These are phyloP conservation scores for Drosophila yakuba DNA, from an alignment of 1,140 invertebrate genomes.

Conservation along the genomic window DNA sequence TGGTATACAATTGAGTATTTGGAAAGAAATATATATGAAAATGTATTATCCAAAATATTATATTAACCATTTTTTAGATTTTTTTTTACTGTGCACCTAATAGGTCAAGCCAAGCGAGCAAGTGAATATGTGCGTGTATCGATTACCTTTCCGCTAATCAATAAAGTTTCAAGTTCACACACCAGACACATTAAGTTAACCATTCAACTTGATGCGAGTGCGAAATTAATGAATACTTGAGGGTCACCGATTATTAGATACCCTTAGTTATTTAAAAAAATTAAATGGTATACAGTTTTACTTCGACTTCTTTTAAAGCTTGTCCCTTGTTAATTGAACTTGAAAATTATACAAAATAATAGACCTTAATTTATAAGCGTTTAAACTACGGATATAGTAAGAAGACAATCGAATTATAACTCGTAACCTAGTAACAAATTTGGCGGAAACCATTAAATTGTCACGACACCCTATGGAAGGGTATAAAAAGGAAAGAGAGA, in stretches of 20 bases:
- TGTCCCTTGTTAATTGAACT: too few species aligned
- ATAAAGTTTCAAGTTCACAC: conserved; percentile 70
- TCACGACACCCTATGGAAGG: not conserved
- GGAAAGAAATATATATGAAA: too few species aligned
- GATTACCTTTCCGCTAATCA: conserved; percentile 49
- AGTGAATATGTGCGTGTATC: conserved; percentile 2
- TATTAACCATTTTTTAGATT: not conserved
- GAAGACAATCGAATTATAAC: too few species aligned
- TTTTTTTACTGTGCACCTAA: conserved; percentile 15
- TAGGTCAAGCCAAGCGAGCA: conserved; percentile 17
- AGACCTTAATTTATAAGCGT: too few species aligned
- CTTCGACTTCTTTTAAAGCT: too few species aligned
- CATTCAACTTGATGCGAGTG: conserved; percentile 5
- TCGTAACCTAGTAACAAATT: too few species aligned
- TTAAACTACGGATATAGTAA: too few species aligned
- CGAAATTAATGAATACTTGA: not conserved
- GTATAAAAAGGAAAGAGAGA: conserved; percentile 4
- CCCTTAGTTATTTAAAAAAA: not conserved
- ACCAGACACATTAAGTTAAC: conserved; percentile 31
- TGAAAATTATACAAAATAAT: too few species aligned
- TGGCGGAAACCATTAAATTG: not conserved
- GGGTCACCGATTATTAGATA: not conserved
- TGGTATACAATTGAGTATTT: too few species aligned
- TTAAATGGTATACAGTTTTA: too few species aligned
- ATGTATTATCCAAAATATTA: not conserved